These are phyloP conservation scores for Enteromius thamalakanensis DNA, from an alignment of 2,797 vertebrate species.

Conservation along the genomic window DNA sequence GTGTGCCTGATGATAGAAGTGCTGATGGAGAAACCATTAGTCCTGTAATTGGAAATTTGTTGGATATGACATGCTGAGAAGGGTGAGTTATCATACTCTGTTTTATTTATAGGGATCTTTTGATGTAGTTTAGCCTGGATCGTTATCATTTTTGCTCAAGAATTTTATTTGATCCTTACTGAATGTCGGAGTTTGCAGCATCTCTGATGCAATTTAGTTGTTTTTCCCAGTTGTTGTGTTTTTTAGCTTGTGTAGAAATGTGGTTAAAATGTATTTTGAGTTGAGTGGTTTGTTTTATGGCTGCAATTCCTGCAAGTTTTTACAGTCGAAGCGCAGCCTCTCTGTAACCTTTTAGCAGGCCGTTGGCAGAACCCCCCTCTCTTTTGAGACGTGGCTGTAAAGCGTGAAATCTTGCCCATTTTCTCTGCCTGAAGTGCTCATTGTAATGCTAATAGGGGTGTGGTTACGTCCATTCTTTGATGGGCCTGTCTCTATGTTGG, in stretches of 20 bases:
- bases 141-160: slow-evolving; percentile 7
- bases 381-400: slow-evolving; percentile 34
- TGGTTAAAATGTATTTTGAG: slow-evolving; percentile 29
- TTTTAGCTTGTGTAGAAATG: slow-evolving; percentile 32
- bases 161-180: background rate
- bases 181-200: background rate
- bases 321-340: slow-evolving; percentile 5
- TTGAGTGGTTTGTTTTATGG: slow-evolving; percentile 4
- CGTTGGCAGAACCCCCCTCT: slow-evolving; percentile 25
- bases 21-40: slow-evolving; percentile 56
- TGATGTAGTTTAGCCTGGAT: slow-evolving; percentile 61
- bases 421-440: slow-evolving; percentile 54
- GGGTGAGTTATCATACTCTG: slow-evolving; percentile 66
- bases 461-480: slow-evolving; percentile 30
- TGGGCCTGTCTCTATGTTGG: slow-evolving; percentile 13
- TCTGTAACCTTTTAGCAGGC: slow-evolving; percentile 25
- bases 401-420: slow-evolving; percentile 61
- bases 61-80: slow-evolving; percentile 59
- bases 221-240: slow-evolving; percentile 1
- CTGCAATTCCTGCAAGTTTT: slow-evolving; percentile 33
- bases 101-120: slow-evolving; percentile 62
- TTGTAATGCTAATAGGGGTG: slow-evolving; percentile 63
- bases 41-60: slow-evolving; percentile 60
- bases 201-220: background rate
- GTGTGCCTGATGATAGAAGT: slow-evolving; percentile 36